These are phyloP conservation scores for Spilosoma lubricipeda DNA, from an alignment of 2,888 invertebrate genomes.

Conservation along the genomic window DNA sequence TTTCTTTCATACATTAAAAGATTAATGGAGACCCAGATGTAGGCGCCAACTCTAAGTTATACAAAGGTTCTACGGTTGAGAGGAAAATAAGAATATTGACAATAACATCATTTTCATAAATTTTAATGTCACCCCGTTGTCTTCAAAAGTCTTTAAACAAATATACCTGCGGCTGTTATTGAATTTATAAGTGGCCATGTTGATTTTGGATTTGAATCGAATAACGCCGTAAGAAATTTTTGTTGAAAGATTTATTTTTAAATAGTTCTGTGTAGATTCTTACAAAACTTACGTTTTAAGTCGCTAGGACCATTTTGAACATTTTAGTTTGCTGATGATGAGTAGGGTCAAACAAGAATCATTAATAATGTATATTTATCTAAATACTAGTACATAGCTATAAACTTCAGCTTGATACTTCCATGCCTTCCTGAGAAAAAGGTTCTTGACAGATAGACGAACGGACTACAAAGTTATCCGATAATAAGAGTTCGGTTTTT, in stretches of 20 bases:
- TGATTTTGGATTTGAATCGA: background rate
- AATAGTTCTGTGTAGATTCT: background rate
- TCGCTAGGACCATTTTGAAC: background rate
- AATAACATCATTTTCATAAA: constrained; percentile 11
- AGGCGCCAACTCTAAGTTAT: background rate
- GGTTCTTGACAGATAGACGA: too few species aligned
- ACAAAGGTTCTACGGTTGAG: constrained; percentile 21
- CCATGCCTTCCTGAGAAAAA: too few species aligned
- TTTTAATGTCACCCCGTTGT: constrained; percentile 2
- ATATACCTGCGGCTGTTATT: background rate
- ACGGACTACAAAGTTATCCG: too few species aligned
- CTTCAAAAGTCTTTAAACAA: background rate
- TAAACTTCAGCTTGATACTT: too few species aligned
- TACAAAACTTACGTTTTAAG: background rate
- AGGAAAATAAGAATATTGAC: constrained; percentile 20
- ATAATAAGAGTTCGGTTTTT: too few species aligned
- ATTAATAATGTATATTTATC: background rate
- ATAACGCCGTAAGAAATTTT: background rate
- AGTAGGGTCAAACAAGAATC: background rate
- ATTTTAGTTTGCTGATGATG: background rate
- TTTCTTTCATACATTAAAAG: background rate
- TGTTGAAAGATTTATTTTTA: background rate
- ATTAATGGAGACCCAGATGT: background rate
- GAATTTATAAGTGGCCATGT: background rate
- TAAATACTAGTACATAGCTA: background rate